Evolutionary conservation across 2,888 invertebrate genomes (phyloP).

Genomic region (Congeria kusceri): DNA sequence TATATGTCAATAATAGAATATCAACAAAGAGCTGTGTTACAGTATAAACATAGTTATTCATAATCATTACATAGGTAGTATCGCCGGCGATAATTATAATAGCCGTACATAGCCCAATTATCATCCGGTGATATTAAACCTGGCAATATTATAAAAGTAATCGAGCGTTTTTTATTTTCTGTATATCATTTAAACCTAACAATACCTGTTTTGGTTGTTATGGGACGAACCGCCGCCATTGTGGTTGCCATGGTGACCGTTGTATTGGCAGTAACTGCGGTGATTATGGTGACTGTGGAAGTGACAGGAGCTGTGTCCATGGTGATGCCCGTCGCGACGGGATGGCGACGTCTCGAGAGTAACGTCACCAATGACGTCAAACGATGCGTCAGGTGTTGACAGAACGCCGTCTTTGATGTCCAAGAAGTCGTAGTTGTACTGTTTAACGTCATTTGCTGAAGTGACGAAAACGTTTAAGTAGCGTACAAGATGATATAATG

Average conservation of each 20-base stretch:
- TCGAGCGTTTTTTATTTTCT: too few species aligned
- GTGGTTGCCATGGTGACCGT: slow-evolving; percentile 8
- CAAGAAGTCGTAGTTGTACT: slow-evolving; percentile 49
- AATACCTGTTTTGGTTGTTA: background rate
- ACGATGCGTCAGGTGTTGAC: slow-evolving; percentile 46
- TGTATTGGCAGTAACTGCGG: slow-evolving; percentile 34
- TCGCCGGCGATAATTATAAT: too few species aligned
- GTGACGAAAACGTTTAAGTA: too few species aligned
- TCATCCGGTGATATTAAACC: too few species aligned
- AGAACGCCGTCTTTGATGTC: slow-evolving; percentile 47
- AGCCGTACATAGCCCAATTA: too few species aligned
- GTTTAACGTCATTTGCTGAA: slow-evolving; percentile 30
- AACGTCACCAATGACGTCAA: slow-evolving; percentile 55
- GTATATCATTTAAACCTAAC: too few species aligned
- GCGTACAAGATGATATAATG: too few species aligned
- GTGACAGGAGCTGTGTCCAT: slow-evolving; percentile 32
- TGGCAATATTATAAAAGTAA: too few species aligned
- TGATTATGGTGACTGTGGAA: slow-evolving; percentile 27
- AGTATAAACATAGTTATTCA: too few species aligned
- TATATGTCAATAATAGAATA: too few species aligned
- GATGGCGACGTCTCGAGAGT: slow-evolving; percentile 24
- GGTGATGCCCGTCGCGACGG: slow-evolving; percentile 29
- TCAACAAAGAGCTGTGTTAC: too few species aligned
- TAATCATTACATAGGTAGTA: too few species aligned
- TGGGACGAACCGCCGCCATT: background rate